phyloP scores from a whole-genome alignment of 2,113 vertebrate species.

The Heterotilapia buettikoferi region DNA sequence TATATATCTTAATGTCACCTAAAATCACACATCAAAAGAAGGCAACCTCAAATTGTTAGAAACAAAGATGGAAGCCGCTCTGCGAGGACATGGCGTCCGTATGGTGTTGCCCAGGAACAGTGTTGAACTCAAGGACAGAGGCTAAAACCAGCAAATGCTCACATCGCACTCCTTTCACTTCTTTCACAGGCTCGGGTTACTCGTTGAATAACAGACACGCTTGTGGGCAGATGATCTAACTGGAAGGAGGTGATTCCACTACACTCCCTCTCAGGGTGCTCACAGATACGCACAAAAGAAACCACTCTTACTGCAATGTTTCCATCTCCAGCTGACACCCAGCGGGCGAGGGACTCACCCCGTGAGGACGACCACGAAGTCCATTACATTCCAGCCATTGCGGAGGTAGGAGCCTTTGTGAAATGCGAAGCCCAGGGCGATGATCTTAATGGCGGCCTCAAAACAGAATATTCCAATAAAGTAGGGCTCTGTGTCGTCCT shows the following conservation, averaged over 20 bases:
- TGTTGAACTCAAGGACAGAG: background rate
- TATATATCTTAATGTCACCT: background rate
- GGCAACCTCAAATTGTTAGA: background rate
- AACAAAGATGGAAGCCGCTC: background rate
- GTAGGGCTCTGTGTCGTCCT: constrained; percentile 98
- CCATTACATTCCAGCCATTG: constrained; percentile 99
- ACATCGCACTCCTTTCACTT: background rate
- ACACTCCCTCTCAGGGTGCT: background rate
- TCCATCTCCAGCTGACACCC: constrained; percentile 66
- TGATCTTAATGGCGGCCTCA: constrained; percentile 98
- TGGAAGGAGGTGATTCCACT: background rate
- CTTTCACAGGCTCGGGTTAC: background rate
- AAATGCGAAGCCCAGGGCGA: constrained; percentile 93
- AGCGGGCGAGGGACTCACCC: constrained; percentile 80
- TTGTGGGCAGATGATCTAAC: background rate
- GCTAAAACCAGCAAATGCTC: background rate
- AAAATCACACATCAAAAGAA: background rate
- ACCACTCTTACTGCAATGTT: constrained; percentile 64
- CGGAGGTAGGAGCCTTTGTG: constrained; percentile 98
- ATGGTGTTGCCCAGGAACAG: background rate
- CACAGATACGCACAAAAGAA: constrained; percentile 31
- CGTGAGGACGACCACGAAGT: constrained; percentile 97
- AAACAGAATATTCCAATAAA: constrained; percentile 99
- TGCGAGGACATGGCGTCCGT: background rate
- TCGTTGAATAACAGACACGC: constrained; percentile 12